phyloP scores from a whole-genome alignment of 2,113 vertebrate species.

The Porphyrio hochstetteri region DNA sequence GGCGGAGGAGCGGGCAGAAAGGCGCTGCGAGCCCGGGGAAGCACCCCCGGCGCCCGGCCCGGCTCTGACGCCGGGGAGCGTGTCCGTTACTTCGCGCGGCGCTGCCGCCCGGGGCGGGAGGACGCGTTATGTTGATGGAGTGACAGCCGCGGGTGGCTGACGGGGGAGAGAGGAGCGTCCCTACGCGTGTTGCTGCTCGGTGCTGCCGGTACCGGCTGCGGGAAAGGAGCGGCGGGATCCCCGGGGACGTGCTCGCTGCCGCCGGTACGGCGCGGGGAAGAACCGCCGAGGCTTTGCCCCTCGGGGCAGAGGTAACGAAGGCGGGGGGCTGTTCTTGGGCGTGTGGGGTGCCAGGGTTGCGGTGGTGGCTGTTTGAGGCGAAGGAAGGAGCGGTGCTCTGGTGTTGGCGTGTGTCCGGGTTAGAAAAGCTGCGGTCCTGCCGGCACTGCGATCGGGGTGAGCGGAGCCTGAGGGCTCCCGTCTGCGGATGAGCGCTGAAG shows the following conservation, averaged over 20 bases:
- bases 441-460: background rate
- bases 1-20: background rate
- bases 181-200: fast-evolving
- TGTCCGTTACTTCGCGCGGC: background rate
- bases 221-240: too few relatives aligned
- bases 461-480: background rate
- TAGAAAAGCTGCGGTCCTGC: too few relatives aligned
- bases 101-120: background rate
- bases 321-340: fast-evolving
- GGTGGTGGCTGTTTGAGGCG: fast-evolving
- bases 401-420: fast-evolving
- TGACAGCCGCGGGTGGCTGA: fast-evolving
- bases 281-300: background rate
- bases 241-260: background rate
- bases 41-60: too few relatives aligned
- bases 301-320: background rate
- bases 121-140: background rate
- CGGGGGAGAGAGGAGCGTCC: fast-evolving
- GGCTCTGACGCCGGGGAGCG: too few relatives aligned
- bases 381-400: background rate
- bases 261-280: background rate
- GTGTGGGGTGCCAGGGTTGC: background rate
- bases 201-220: background rate
- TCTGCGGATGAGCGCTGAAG: too few relatives aligned
- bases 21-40: background rate